These are phyloP conservation scores for Pantelozetes paolii DNA, from an alignment of 2,888 invertebrate species.

Conservation along the genomic window DNA sequence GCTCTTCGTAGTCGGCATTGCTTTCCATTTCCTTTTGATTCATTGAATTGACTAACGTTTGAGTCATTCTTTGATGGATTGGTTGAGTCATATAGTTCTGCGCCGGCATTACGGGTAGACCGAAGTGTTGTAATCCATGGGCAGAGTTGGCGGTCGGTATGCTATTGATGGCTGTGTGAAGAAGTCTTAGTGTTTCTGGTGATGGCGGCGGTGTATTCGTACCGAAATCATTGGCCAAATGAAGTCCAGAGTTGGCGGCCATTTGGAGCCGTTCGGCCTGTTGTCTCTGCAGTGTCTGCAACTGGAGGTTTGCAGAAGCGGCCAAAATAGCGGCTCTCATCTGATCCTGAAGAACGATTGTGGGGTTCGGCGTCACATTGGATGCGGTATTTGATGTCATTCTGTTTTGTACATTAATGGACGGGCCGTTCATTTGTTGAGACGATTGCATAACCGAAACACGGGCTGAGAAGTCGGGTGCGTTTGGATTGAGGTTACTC, in stretches of 20 bases:
- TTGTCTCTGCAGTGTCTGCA: constrained; percentile 38
- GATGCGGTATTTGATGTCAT: neutral
- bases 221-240: neutral
- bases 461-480: constrained; percentile 68
- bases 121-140: constrained; percentile 29
- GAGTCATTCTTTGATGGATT: neutral
- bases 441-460: neutral
- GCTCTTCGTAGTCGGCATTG: constrained; percentile 8
- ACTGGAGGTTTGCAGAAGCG: constrained; percentile 37
- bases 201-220: constrained; percentile 34
- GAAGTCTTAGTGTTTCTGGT: constrained; percentile 37
- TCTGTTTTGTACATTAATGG: neutral
- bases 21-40: neutral
- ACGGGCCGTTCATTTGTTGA: neutral
- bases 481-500: constrained; percentile 69
- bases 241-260: neutral
- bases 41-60: neutral
- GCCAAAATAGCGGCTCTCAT: constrained; percentile 41
- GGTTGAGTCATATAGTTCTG: neutral
- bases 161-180: constrained; percentile 34
- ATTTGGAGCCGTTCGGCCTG: constrained; percentile 20
- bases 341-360: constrained; percentile 36
- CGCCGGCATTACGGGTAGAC: neutral
- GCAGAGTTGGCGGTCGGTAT: constrained; percentile 17
- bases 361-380: neutral